Evolutionary conservation across 2,113 vertebrate species (phyloP).

Genomic region (Oenanthe oenanthe): DNA sequence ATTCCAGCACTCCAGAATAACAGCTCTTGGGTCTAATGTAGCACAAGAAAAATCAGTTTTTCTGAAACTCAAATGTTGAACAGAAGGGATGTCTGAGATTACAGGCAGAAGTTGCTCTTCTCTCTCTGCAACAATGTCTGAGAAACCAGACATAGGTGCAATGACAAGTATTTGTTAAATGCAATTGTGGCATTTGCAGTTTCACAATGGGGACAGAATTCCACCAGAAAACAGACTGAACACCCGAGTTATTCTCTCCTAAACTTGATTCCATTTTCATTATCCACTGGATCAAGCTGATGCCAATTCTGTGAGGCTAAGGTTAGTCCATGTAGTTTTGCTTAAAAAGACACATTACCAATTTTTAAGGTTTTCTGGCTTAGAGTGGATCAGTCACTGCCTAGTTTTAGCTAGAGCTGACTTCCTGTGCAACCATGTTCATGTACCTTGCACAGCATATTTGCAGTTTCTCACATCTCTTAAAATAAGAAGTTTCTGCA

Average conservation of each 20-base stretch:
- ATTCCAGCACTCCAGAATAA: neutral
- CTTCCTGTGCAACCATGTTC: neutral
- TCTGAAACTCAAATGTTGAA: conserved; percentile 15
- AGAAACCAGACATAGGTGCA: conserved; percentile 21
- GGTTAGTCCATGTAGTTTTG: neutral
- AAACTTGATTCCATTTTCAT: neutral
- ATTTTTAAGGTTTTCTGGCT: neutral
- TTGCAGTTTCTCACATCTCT: neutral
- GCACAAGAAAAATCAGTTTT: neutral
- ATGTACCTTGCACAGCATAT: neutral
- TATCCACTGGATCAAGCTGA: neutral
- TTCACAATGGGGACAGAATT: neutral
- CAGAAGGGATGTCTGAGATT: conserved; percentile 23
- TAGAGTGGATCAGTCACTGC: neutral
- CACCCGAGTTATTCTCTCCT: neutral
- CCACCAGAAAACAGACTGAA: neutral
- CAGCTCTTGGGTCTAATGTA: neutral
- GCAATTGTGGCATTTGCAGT: neutral
- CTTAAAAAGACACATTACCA: neutral
- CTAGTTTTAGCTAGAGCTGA: neutral
- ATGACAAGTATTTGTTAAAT: neutral
- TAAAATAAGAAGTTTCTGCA: neutral
- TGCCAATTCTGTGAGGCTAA: neutral
- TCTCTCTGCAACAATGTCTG: conserved; percentile 11
- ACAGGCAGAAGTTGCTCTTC: conserved; percentile 9